Conservation (phyloP, 2,113 vertebrate species). For the Phyllopteryx taeniolatus region DNA sequence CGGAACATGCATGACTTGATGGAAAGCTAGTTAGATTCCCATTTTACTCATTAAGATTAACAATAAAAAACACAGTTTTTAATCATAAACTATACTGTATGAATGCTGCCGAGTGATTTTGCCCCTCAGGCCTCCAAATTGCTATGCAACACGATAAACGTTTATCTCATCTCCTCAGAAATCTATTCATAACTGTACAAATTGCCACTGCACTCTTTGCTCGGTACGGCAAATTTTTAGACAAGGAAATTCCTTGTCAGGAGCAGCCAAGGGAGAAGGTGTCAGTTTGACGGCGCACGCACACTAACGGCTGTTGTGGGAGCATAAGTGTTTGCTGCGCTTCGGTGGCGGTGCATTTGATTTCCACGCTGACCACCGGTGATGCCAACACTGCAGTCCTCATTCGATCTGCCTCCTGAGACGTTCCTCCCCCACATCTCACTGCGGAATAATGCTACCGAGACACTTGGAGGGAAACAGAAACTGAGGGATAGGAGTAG, state of each 20-base stretch:
- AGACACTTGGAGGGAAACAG: background rate
- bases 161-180: conserved; percentile 54
- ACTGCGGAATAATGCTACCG: conserved; percentile 35
- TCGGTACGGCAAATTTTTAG: conserved; percentile 59
- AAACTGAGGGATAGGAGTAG: background rate
- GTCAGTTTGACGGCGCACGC: conserved; percentile 64
- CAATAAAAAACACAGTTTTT: conserved; percentile 22
- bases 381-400: conserved; percentile 62
- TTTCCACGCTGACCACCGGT: conserved; percentile 69
- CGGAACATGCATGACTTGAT: conserved; percentile 32
- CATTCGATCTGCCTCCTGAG: conserved; percentile 60
- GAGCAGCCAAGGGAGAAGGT: conserved; percentile 72
- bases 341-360: conserved; percentile 63
- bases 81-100: conserved; percentile 13
- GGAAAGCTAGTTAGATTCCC: conserved; percentile 42
- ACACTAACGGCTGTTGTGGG: conserved; percentile 65
- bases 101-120: background rate
- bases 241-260: conserved; percentile 70
- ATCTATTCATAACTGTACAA: conserved; percentile 67
- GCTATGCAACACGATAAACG: conserved; percentile 37
- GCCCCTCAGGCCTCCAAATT: conserved; percentile 21
- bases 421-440: conserved; percentile 40
- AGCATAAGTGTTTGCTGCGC: conserved; percentile 70
- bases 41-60: conserved; percentile 30
- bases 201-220: conserved; percentile 59